These are phyloP conservation scores for Strigamia crassipes DNA, from an alignment of 2,888 invertebrate genomes.

Conservation along the genomic window DNA sequence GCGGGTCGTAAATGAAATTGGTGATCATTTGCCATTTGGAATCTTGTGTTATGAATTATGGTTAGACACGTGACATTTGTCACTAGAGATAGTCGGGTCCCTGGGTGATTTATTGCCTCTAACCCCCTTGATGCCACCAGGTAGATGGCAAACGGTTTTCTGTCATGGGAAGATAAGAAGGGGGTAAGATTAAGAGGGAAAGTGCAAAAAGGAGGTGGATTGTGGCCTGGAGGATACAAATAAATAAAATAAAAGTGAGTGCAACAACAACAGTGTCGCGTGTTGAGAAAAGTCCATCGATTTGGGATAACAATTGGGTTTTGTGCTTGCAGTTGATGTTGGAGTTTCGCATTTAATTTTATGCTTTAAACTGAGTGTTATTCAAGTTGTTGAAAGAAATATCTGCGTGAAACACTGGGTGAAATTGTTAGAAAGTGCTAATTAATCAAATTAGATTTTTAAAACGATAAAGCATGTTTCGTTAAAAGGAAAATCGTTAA, in stretches of 20 bases:
- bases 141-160: constrained; percentile 10
- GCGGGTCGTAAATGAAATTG: constrained; percentile 17
- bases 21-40: constrained; percentile 28
- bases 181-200: not conserved
- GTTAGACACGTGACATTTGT: constrained; percentile 12
- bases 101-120: not conserved
- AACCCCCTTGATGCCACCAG: constrained; percentile 30
- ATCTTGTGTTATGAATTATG: constrained; percentile 15
- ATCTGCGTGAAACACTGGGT: no score
- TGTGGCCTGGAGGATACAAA: not conserved
- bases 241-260: not conserved
- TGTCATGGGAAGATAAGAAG: not conserved
- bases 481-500: no score
- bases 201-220: not conserved
- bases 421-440: no score
- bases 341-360: no score
- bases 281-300: not conserved
- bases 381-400: no score
- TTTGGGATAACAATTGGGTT: no score
- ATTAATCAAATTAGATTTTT: no score
- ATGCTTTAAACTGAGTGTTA: no score
- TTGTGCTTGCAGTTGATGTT: no score
- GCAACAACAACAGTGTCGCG: not conserved
- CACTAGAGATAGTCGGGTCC: constrained; percentile 12
- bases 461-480: no score